Base-by-base conservation (phyloP, 2,888 invertebrate species). In the Rhopalosiphum nymphaeae region DNA sequence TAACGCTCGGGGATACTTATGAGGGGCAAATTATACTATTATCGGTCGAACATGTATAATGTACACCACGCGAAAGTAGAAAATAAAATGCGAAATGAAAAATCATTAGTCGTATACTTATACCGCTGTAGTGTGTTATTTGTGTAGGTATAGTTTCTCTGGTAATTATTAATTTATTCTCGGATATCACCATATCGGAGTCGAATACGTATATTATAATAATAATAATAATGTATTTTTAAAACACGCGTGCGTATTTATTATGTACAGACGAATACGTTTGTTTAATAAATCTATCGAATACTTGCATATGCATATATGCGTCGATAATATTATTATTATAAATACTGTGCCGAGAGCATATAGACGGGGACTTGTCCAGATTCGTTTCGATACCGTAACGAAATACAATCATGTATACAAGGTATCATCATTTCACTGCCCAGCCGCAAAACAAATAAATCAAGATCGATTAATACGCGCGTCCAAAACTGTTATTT, bases 351-450 rank as follows among this genome's bases (percentile, higher is more conserved):
- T 29, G 36, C 25, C 61, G 44, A 61, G 44, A 25, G 36, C 44
- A 89, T n/a, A 11, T n/a, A 11, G 67, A 16, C 7, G 11, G 53
- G n/a, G 49, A 91, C 49, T 53, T 36, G 91, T 91, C 67, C 78
- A 49, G 67, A 67, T 90, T 67, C 46, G 90, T 90, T 67, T 90
- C 29, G 67, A 90, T 67, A 90, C 49, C 57, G 89, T 61, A 46
- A 57, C 61, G 29, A 89, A 61, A 61, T 21, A 67, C 36, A 67
- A 46, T 46, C 49, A 29, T 7, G 46, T 21, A 21, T 29, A 87
- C 29, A n/a, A 49, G n/a, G 49, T 67, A 44, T 36, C 46, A 49
- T 67, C 67, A 49, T 90, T 49, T 67, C 67, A 36, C 67, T 67
- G 49, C 25, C 49, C 90, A n/a, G 29, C n/a, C 46, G 67, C 25